Base-by-base conservation (phyloP, 2,888 invertebrate genomes). In the Nomada hirtipes region DNA sequence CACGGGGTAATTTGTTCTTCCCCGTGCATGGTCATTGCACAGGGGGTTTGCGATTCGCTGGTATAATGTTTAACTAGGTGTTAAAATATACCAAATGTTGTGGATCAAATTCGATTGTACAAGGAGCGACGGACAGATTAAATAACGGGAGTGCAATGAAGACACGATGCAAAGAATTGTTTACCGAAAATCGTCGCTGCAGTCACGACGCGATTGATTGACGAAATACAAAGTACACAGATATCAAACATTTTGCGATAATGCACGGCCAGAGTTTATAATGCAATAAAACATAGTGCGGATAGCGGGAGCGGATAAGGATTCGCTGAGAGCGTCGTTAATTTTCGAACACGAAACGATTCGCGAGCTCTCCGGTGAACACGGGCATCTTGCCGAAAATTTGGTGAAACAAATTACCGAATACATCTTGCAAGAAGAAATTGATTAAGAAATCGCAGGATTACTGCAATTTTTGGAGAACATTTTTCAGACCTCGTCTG, bases 241-340 rank as follows among this genome's bases (percentile, higher is more conserved):
- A 82, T 83, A 83, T 73, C 77, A 72, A 82, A 70, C 64, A 55
- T 69, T 70, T 50, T 69, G 82, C 55, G 82, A 83, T 83, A 83
- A 73, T 76, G 73, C 77, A 55, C 82, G 65, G 60, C 36, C 65
- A 69, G 82, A 76, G 82, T 83, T 83, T 83, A 76, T 83, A 77
- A 73, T 70, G 82, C 82, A 67, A 76, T 83, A 82, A 83, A 83
- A 64, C 76, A 72, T 82, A 73, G 82, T 11, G 76, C 53, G 60
- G 81, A 76, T 82, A 82, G 72, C 65, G 57, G 68, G 26, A 52
- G 76, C 67, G 83, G 83, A 83, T 82, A 82, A 82, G 82, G 75
- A 79, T 82, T 75, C 83, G 78, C 78, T 82, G 83, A 82, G 76
- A 83, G 83, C 83, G 75, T 82, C 83, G 82, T 78, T 83, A 83